These are phyloP conservation scores for Oithona nana DNA, from an alignment of 2,888 invertebrate genomes.

Conservation along the genomic window DNA sequence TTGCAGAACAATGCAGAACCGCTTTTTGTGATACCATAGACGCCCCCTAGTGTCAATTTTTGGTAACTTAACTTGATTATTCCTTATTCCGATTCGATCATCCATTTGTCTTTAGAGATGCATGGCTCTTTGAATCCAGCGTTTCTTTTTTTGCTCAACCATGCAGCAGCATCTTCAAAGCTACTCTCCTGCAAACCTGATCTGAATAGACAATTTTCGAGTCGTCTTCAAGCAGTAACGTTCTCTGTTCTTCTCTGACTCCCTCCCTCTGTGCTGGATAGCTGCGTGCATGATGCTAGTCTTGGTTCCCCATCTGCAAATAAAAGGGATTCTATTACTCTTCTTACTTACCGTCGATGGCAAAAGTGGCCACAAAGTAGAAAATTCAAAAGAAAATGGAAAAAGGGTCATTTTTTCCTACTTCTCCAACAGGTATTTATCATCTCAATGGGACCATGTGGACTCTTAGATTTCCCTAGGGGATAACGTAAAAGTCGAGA, in stretches of 20 bases:
- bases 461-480: not conserved
- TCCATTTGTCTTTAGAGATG: too few species aligned
- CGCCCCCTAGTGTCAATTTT: too few species aligned
- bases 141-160: too few species aligned
- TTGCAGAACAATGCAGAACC: too few species aligned
- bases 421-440: not conserved
- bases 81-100: too few species aligned
- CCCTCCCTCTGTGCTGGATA: not conserved
- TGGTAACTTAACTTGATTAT: too few species aligned
- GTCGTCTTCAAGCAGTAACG: not conserved
- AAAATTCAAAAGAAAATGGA: not conserved
- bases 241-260: not conserved
- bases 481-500: not conserved
- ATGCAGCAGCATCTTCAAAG: not conserved
- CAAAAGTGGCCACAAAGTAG: not conserved
- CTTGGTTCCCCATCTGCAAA: not conserved
- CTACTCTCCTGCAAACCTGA: not conserved
- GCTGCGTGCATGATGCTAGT: too few species aligned
- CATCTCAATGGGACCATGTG: not conserved
- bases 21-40: too few species aligned
- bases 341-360: too few species aligned
- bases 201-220: not conserved
- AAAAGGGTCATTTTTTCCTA: not conserved
- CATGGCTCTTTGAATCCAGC: too few species aligned
- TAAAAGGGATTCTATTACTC: too few species aligned